Evolutionary conservation across 1,140 invertebrate genomes (phyloP).

Genomic region (Proctacanthus coquilletti): DNA sequence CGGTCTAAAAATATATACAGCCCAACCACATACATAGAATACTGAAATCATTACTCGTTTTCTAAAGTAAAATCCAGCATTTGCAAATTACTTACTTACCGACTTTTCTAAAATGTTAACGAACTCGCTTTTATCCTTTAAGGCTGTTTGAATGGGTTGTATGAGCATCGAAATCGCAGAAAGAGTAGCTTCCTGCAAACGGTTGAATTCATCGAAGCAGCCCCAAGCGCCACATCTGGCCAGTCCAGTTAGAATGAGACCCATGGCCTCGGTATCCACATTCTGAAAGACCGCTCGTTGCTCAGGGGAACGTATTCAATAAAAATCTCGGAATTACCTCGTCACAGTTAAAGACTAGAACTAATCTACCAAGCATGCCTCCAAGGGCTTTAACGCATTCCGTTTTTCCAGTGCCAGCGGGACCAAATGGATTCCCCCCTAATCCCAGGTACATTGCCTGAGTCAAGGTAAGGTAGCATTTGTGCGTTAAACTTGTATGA

Average conservation of each 20-base stretch:
- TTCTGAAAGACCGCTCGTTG: constrained; percentile 52
- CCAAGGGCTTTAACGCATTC: constrained; percentile 94
- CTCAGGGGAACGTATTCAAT: constrained; percentile 8
- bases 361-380: constrained; percentile 73
- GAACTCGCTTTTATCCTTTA: constrained; percentile 45
- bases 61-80: too few relatives aligned
- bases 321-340: constrained; percentile 43
- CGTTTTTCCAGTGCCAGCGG: constrained; percentile 94
- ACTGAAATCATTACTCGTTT: too few relatives aligned
- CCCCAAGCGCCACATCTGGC: constrained; percentile 95
- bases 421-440: constrained; percentile 98
- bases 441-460: constrained; percentile 92
- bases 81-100: too few relatives aligned
- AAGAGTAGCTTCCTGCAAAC: constrained; percentile 80
- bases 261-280: constrained; percentile 88
- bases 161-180: constrained; percentile 85
- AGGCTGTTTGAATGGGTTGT: constrained; percentile 71
- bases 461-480: constrained; percentile 88
- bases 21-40: too few relatives aligned
- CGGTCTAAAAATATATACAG: not conserved
- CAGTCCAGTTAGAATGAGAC: constrained; percentile 78
- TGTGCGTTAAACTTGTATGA: constrained; percentile 83
- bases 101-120: constrained; percentile 58
- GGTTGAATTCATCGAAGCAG: constrained; percentile 97
- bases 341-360: constrained; percentile 96